These are phyloP conservation scores for Hyperopisus bebe DNA, from an alignment of 2,113 vertebrate species.

Conservation along the genomic window DNA sequence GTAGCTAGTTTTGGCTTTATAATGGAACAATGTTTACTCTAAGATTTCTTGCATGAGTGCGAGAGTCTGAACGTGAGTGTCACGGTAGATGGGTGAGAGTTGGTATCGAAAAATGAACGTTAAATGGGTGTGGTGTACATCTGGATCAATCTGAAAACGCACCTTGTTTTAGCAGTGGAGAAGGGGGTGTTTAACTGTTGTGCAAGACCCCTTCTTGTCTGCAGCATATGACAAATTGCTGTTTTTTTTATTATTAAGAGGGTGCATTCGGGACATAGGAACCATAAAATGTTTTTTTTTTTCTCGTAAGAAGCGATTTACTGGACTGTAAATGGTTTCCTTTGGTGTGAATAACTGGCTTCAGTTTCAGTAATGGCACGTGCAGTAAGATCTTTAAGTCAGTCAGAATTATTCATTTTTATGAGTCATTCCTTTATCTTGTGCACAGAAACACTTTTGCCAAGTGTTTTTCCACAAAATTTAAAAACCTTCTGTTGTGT, in stretches of 20 bases:
- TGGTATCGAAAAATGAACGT: neutral
- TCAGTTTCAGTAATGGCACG: neutral
- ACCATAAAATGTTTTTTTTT: neutral
- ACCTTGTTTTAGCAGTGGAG: neutral
- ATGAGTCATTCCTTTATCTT: neutral
- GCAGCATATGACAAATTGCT: neutral
- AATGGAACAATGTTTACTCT: neutral
- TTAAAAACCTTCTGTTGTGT: neutral
- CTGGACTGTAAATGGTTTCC: neutral
- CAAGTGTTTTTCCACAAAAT: neutral
- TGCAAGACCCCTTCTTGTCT: neutral
- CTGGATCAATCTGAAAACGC: neutral
- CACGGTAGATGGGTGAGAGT: neutral
- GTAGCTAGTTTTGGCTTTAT: neutral
- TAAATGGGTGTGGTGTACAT: neutral
- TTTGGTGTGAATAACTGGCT: neutral
- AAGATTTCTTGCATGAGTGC: neutral
- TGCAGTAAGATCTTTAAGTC: neutral
- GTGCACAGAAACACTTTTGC: neutral
- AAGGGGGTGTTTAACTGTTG: neutral
- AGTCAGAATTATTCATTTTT: neutral
- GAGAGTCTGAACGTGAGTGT: neutral
- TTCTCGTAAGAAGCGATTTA: neutral
- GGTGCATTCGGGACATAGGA: neutral
- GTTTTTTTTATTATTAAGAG: neutral